Evolutionary conservation across 2,888 invertebrate genomes (phyloP).

Genomic region (Lymantria monacha): DNA sequence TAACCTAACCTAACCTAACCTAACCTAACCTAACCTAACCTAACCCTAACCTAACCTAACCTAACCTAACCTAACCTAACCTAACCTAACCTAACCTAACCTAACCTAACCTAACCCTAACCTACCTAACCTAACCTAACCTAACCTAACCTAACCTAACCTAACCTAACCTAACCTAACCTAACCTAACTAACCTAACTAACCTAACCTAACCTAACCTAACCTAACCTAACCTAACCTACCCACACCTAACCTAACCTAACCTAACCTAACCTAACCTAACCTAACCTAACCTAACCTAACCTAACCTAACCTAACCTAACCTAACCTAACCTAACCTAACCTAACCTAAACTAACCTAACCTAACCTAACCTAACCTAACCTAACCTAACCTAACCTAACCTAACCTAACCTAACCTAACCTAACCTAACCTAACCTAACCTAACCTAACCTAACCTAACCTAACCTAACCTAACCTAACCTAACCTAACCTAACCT

Average conservation of each 20-base stretch:
- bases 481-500: slow-evolving; percentile 12
- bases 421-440: slow-evolving; percentile 10
- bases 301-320: slow-evolving; percentile 20
- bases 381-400: slow-evolving; percentile 21
- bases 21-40: slow-evolving; percentile 7
- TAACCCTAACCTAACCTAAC: slow-evolving; percentile 13
- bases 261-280: slow-evolving; percentile 3
- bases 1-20: slow-evolving; percentile 4
- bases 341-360: slow-evolving; percentile 20
- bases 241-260: slow-evolving; percentile 7
- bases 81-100: slow-evolving; percentile 9
- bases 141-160: slow-evolving; percentile 9
- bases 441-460: slow-evolving; percentile 12
- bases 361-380: slow-evolving; percentile 18
- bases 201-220: slow-evolving; percentile 13
- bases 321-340: slow-evolving; percentile 22
- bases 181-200: slow-evolving; percentile 16
- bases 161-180: slow-evolving; percentile 8
- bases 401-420: slow-evolving; percentile 21
- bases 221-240: slow-evolving; percentile 11
- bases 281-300: slow-evolving; percentile 17
- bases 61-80: slow-evolving; percentile 6
- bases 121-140: slow-evolving; percentile 9
- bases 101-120: slow-evolving; percentile 9
- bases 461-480: slow-evolving; percentile 24